These are phyloP conservation scores for Drosophila orosa DNA, from an alignment of 1,140 invertebrate genomes.

Conservation along the genomic window DNA sequence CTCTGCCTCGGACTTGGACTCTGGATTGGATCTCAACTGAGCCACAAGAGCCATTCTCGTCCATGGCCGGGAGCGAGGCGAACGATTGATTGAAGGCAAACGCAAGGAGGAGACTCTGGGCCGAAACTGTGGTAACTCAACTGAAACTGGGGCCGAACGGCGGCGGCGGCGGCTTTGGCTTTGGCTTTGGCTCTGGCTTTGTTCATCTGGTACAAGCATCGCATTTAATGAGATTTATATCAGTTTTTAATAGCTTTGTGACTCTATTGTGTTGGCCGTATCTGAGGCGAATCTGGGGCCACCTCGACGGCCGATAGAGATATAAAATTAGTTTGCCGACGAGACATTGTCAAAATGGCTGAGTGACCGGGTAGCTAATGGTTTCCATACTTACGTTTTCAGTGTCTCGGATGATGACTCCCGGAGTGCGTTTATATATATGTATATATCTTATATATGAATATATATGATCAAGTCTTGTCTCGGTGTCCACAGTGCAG, in stretches of 20 bases:
- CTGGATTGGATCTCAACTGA: constrained; percentile 12
- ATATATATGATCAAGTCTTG: constrained; percentile 22
- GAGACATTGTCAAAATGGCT: constrained; percentile 64
- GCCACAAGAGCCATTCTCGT: constrained; percentile 64
- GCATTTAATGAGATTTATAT: constrained; percentile 81
- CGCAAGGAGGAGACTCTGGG: constrained; percentile 12
- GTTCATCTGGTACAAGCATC: constrained; percentile 78
- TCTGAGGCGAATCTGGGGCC: constrained; percentile 55
- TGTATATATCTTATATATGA: constrained; percentile 1
- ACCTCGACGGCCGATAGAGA: constrained; percentile 49
- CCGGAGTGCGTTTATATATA: constrained; percentile 8
- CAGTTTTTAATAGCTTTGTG: constrained; percentile 81
- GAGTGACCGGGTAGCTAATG: constrained; percentile 34
- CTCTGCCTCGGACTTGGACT: background rate
- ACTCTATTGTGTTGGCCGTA: constrained; percentile 67
- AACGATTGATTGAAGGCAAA: constrained; percentile 78
- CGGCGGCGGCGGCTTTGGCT: constrained; percentile 14
- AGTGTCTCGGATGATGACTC: constrained; percentile 6
- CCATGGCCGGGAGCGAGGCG: constrained; percentile 69
- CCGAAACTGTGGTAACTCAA: constrained; percentile 5
- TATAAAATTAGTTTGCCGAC: constrained; percentile 66
- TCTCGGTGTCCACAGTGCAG: constrained; percentile 13
- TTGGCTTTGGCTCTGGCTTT: no score
- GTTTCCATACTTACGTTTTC: constrained; percentile 34
- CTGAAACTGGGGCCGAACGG: constrained; percentile 2